A percentile compares a stretch with the other conserved stretches of the same genome.
These are phyloP conservation scores for Latrodectus elegans DNA, from an alignment of 2,888 invertebrate genomes.

Conservation along the genomic window DNA sequence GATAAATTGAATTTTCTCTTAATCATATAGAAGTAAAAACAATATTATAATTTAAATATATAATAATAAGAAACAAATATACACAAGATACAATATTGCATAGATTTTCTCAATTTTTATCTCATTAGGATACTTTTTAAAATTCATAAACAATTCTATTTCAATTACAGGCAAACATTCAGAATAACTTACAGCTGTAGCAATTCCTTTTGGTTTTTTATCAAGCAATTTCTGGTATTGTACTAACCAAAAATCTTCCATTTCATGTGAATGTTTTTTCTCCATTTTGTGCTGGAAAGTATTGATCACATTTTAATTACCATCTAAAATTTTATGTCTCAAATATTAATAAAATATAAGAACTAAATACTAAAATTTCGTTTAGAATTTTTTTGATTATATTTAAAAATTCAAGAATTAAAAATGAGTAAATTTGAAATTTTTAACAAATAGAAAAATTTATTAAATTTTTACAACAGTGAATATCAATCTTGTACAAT, in stretches of 20 bases:
- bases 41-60: no score
- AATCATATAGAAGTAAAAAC: no score
- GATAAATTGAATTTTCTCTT: no score
- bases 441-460: no score
- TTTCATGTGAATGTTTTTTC: slow-evolving; percentile 74
- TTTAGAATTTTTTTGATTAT: no score
- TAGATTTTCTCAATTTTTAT: neutral
- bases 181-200: slow-evolving; percentile 43
- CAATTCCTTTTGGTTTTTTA: slow-evolving; percentile 79
- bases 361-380: neutral
- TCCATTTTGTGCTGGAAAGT: slow-evolving; percentile 84
- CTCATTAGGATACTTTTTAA: neutral
- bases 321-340: no score
- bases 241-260: slow-evolving; percentile 76
- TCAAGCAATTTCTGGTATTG: slow-evolving; percentile 90
- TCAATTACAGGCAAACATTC: no score
- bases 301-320: no score
- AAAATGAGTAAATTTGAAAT: no score
- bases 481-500: no score
- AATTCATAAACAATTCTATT: neutral
- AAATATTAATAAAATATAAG: neutral
- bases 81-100: neutral
- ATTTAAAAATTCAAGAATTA: no score
- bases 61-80: neutral
- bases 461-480: no score